Base-by-base conservation (phyloP, 1,140 invertebrate species). In the Heliconius himera region DNA sequence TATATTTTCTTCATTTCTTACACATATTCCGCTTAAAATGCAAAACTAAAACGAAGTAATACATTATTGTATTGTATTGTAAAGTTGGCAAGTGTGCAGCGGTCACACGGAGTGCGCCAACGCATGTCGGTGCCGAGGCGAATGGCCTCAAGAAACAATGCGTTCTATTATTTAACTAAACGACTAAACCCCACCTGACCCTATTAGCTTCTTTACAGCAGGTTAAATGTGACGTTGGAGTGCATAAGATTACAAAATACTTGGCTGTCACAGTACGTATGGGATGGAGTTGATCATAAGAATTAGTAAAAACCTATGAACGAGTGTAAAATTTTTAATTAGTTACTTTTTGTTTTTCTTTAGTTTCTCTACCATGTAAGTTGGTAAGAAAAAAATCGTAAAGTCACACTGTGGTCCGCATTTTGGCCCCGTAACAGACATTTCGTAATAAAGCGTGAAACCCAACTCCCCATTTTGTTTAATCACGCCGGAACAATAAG, bases 71-170 rank as follows among this genome's bases (percentile, higher is more conserved):
- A 66, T 66, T 26, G 60, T 66, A 66, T 66, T 29, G 76, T 77
- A 33, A 77, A n/a, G 70, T 49, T 54, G 73, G 73, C 60, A 46
- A 74, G 74, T 56, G 46, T 46, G 76, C 38, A 60, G 60, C 76
- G 76, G 78, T 87, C 85, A 79, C 84, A 85, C 84, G 84, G 74
- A 73, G 81, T 80, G 83, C 85, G 85, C 82, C 82, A 85, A 87
- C 85, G 84, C 82, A 84, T 84, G 82, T 83, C 84, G 83, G 79
- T 81, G 74, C 74, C 84, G 84, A 60, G 85, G 82, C 78, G 81
- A 87, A 87, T 81, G 84, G 56, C 84, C 85, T 82, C 85, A 76
- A 74, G 79, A 85, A 85, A 87, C 84, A 85, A 87, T 84, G 79
- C 82, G 66, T 81, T 76, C 82, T 84, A 85, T 85, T 85, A 85